Percentiles rank a stretch among this genome's conserved stretches.
Evolutionary conservation across 1,140 invertebrate species (phyloP).

Genomic region (Probaryconus sp.): DNA sequence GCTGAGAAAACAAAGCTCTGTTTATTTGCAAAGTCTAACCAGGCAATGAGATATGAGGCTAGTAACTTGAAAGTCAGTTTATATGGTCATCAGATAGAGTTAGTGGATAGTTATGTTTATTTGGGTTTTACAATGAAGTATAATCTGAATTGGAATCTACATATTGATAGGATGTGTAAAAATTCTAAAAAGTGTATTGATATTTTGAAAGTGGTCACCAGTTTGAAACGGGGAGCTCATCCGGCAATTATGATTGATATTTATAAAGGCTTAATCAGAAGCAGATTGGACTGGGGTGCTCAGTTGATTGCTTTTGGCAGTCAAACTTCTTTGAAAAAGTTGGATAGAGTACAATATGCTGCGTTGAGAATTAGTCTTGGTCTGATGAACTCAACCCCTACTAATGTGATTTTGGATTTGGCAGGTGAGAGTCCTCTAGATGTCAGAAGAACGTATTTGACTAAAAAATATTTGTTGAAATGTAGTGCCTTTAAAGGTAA

Average conservation of each 20-base stretch:
- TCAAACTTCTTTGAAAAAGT: conserved; percentile 9
- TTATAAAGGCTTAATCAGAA: neutral
- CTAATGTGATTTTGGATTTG: neutral
- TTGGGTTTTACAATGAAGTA: too few relatives aligned
- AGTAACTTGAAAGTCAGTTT: too few relatives aligned
- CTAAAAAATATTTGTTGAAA: neutral
- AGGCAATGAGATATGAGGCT: too few relatives aligned
- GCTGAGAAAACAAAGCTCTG: too few relatives aligned
- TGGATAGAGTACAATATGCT: conserved; percentile 1
- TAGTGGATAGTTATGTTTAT: too few relatives aligned
- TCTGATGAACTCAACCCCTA: neutral
- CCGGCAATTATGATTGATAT: conserved; percentile 10
- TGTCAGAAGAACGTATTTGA: neutral
- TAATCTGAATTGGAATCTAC: too few relatives aligned
- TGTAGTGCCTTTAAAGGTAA: too few relatives aligned
- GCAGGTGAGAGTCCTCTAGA: neutral
- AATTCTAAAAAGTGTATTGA: too few relatives aligned
- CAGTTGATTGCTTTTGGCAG: neutral
- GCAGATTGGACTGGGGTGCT: neutral
- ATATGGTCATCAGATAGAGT: too few relatives aligned
- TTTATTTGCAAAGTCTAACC: too few relatives aligned
- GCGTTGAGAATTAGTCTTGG: conserved; percentile 14
- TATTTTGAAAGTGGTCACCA: too few relatives aligned
- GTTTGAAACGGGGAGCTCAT: conserved; percentile 24
- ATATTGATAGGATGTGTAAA: too few relatives aligned